These are phyloP conservation scores for Leptinotarsa peninsularis DNA, from an alignment of 2,888 invertebrate species.

Conservation along the genomic window DNA sequence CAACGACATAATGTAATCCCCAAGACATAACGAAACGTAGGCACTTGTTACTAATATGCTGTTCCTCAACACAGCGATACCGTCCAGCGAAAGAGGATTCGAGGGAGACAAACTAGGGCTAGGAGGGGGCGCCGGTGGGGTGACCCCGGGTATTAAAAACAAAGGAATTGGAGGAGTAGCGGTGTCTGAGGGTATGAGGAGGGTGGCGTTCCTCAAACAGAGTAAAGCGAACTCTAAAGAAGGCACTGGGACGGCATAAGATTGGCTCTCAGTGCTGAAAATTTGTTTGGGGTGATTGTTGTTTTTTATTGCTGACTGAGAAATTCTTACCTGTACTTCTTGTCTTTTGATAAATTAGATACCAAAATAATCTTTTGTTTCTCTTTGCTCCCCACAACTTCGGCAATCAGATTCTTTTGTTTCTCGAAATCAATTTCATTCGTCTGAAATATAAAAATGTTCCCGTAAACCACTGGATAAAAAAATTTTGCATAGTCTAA, in stretches of 20 bases:
- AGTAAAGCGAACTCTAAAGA: constrained; percentile 91
- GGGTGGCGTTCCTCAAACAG: constrained; percentile 87
- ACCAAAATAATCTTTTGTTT: constrained; percentile 75
- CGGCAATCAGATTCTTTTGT: constrained; percentile 72
- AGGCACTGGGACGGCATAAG: constrained; percentile 87
- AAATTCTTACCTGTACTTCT: constrained; percentile 67
- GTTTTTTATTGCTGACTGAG: too few relatives aligned
- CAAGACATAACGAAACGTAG: constrained; percentile 86
- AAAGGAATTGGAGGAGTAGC: constrained; percentile 63
- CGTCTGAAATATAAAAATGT: constrained; percentile 62
- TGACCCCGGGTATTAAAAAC: constrained; percentile 62
- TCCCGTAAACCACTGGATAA: neutral
- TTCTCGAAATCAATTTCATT: constrained; percentile 74
- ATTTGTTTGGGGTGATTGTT: neutral
- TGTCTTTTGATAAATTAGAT: constrained; percentile 69
- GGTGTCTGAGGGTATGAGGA: constrained; percentile 73
- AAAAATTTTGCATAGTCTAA: neutral
- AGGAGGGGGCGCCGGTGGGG: constrained; percentile 62
- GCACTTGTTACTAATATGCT: constrained; percentile 83
- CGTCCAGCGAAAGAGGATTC: constrained; percentile 72
- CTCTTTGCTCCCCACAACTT: constrained; percentile 71
- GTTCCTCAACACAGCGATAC: constrained; percentile 72
- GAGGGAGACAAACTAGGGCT: constrained; percentile 71
- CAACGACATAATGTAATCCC: constrained; percentile 84
- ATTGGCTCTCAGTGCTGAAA: constrained; percentile 73